Evolutionary conservation across 2,888 invertebrate species (phyloP).

Genomic region (Phengaris arion): DNA sequence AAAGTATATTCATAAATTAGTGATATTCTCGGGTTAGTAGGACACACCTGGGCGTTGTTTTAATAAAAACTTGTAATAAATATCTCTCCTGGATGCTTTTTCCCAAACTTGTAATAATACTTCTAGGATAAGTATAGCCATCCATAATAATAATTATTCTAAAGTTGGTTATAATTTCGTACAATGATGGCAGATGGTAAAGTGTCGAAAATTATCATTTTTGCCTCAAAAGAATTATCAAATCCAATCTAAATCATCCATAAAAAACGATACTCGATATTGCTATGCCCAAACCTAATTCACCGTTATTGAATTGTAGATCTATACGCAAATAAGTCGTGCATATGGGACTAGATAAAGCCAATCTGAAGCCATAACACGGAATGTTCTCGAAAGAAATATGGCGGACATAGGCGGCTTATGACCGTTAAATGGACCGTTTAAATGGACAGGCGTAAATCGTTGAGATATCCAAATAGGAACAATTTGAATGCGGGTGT

Average conservation of each 20-base stretch:
- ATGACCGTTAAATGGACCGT: conserved; percentile 18
- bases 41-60: conserved; percentile 5
- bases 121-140: background rate
- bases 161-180: too few species aligned
- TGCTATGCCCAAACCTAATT: background rate
- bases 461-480: conserved; percentile 4
- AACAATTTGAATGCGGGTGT: conserved; percentile 3
- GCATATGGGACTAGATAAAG: conserved; percentile 19
- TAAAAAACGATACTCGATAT: background rate
- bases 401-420: conserved; percentile 13
- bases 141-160: background rate
- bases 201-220: background rate
- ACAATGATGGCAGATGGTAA: too few species aligned
- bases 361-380: conserved; percentile 11
- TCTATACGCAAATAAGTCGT: background rate
- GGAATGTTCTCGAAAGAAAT: conserved; percentile 14
- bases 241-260: background rate
- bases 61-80: conserved; percentile 14
- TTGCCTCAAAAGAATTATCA: background rate
- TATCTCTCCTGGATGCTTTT: background rate
- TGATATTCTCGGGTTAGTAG: conserved; percentile 2
- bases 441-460: conserved; percentile 19
- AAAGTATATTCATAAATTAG: conserved; percentile 9
- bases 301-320: conserved; percentile 15
- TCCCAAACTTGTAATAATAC: background rate